phyloP scores from a whole-genome alignment of 2,888 invertebrate species.

The Agrenia bidenticulata region DNA sequence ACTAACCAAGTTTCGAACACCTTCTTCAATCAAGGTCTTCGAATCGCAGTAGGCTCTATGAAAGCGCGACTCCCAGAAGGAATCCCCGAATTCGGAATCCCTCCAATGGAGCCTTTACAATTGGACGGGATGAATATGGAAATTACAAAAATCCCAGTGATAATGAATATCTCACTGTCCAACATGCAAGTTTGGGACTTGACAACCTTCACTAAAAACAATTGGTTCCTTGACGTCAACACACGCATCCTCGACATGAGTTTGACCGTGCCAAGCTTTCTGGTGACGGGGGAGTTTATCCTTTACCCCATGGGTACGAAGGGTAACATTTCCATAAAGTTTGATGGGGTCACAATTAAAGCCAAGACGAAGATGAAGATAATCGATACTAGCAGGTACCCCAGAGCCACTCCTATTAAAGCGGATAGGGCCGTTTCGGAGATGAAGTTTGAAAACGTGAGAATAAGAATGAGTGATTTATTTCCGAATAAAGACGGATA shows the following conservation, averaged over 20 bases:
- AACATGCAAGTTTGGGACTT: conserved; percentile 33
- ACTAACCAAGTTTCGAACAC: conserved; percentile 36
- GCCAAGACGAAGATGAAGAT: conserved; percentile 38
- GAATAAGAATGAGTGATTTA: conserved; percentile 35
- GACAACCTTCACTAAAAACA: conserved; percentile 33
- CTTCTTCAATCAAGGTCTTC: conserved; percentile 28
- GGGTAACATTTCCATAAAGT: conserved; percentile 35
- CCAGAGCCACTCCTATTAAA: conserved; percentile 34
- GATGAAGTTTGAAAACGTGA: conserved; percentile 27
- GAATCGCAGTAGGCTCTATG: conserved; percentile 34
- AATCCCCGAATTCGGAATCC: conserved; percentile 38
- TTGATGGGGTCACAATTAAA: conserved; percentile 35
- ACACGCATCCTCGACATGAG: conserved; percentile 38
- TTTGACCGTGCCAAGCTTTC: conserved; percentile 32
- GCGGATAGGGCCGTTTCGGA: conserved; percentile 34
- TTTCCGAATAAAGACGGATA: conserved; percentile 30
- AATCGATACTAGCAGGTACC: conserved; percentile 34
- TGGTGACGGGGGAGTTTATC: conserved; percentile 33
- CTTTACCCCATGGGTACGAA: conserved; percentile 25
- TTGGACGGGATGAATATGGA: conserved; percentile 29
- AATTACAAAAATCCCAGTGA: conserved; percentile 24
- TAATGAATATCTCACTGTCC: conserved; percentile 27
- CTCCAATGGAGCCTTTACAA: conserved; percentile 36
- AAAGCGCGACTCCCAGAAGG: conserved; percentile 34
- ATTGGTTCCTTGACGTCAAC: conserved; percentile 41